phyloP scores from a whole-genome alignment of 2,113 vertebrate species.

The western clawed frog (Xenopus tropicalis) region UCB_Xtro_10.0 CM004446.2:113786501-113787000 shows the following conservation, averaged over 20 bases:
- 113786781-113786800: constrained; percentile 93
- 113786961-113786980: constrained; percentile 76
- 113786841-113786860: constrained; percentile 1
- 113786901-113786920: too few species aligned
- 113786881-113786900: too few species aligned
- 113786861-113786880: neutral
- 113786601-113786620: neutral
- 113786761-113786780: constrained; percentile 99
- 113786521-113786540: too few species aligned
- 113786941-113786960: neutral
- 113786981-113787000: constrained; percentile 94
- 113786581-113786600: too few species aligned
- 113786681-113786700: constrained; percentile 98
- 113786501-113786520: too few species aligned
- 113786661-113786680: constrained; percentile 92
- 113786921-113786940: too few species aligned
- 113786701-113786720: constrained; percentile 94
- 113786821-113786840: constrained; percentile 70
- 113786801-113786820: constrained; percentile 69
- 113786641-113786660: neutral
- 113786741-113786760: constrained; percentile 94
- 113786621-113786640: neutral
- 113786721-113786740: constrained; percentile 86
- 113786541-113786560: too few species aligned
- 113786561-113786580: too few species aligned